phyloP scores from a whole-genome alignment of 2,797 vertebrate species.

The Sylvia borin region DNA sequence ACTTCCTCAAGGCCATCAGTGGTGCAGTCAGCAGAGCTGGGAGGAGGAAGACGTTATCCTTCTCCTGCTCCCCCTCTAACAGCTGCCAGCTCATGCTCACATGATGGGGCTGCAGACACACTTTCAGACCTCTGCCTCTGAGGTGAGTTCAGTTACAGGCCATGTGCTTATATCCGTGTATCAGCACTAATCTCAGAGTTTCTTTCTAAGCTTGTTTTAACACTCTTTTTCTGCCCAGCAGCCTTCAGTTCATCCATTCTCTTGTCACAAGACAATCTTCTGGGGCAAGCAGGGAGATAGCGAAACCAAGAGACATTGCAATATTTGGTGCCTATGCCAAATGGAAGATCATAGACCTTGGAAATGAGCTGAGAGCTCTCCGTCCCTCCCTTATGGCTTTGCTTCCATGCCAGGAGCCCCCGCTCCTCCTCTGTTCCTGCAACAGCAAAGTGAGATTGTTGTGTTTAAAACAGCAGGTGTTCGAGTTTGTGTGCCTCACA shows the following conservation, averaged over 20 bases:
- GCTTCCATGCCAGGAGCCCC: conserved; percentile 87
- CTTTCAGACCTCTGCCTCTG: background rate
- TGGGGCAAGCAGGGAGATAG: conserved; percentile 87
- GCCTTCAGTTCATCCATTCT: background rate
- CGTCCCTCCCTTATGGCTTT: conserved; percentile 73
- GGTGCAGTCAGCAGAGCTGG: background rate
- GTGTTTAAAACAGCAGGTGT: background rate
- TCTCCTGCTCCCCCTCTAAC: background rate
- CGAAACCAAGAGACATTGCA: conserved; percentile 77
- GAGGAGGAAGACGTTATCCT: background rate
- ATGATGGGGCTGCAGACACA: background rate
- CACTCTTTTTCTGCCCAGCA: background rate
- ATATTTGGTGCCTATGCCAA: conserved; percentile 81
- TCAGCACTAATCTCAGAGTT: background rate
- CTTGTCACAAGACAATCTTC: background rate
- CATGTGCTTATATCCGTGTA: conserved; percentile 51
- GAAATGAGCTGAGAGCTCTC: conserved; percentile 70
- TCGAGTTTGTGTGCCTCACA: background rate
- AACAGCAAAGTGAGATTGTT: background rate
- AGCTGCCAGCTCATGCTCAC: background rate
- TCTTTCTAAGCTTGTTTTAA: background rate
- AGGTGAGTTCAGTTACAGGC: background rate
- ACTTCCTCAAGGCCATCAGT: background rate
- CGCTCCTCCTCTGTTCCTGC: conserved; percentile 89
- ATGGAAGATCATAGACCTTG: conserved; percentile 88